Base-by-base conservation (phyloP, 2,797 vertebrate species). In the Meda fulgida region DNA sequence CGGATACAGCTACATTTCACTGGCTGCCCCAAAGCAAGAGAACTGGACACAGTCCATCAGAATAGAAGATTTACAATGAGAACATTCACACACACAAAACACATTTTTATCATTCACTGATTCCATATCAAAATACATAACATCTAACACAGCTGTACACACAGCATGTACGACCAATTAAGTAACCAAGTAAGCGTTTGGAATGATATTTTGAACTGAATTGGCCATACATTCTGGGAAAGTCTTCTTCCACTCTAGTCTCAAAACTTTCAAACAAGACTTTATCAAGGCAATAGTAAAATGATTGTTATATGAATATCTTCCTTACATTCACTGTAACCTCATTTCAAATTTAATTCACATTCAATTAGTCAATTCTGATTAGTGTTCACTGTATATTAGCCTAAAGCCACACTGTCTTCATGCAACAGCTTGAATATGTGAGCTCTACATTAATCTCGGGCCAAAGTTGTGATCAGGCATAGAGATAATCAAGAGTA, bases 1-100 rank as follows among this genome's bases (percentile, higher is more conserved):
- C 82, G 80, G 81, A 81, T 88, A 66, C 77, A 86, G 87, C 91
- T 89, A 65, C 66, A 83, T 91, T 89, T 85, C 86, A 87, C 66
- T 34, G 8, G 26, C 29, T 14, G 51, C 40, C 40, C 34, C 29
- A 43, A 53, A 80, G 31, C 72, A 19, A 38, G 71, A 21, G 29
- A 75, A 26, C 58, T 65, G 29, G 31, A 46, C 34, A 38, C 29
- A 72, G n/a, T 40, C 36, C 34, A 81, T 40, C 21, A 4, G 69
- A 46, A 48, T 16, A 43, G 29, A 65, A 48, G 53, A 73, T 63
- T 63, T 53, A 80, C 2, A 31, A 5, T 29, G 23, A 58, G 7
- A n/a, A 65, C 29, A 69, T 7, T 60, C 8, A 55, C 14, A 67
- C 43, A 63, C 71, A 67, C 31, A 55, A 63, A 48, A 60, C 58